Conservation (phyloP, 2,797 vertebrate species). For the Erpetoichthys calabaricus region DNA sequence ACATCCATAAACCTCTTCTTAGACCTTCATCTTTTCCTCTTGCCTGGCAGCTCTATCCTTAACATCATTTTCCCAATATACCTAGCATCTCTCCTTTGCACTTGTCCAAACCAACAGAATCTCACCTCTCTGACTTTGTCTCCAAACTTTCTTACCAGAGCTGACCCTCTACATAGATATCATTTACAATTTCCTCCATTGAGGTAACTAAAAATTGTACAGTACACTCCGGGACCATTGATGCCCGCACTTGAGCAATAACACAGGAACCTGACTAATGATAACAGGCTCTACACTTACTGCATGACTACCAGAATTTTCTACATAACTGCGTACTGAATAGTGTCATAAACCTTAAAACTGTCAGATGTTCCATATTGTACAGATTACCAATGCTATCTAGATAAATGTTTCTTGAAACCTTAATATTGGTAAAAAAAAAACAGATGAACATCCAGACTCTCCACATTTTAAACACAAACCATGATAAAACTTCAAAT, state of each 20-base stretch:
- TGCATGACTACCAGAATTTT: slow-evolving; percentile 2
- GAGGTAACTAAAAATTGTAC: slow-evolving; percentile 23
- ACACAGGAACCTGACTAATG: slow-evolving; percentile 5
- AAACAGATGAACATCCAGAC: slow-evolving; percentile 15
- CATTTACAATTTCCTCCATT: slow-evolving; percentile 21
- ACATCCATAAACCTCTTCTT: no score
- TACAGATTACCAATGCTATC: slow-evolving; percentile 10
- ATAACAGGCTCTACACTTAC: slow-evolving; percentile 5
- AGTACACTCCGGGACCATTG: slow-evolving; percentile 19
- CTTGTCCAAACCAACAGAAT: no score
- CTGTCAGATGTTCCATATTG: slow-evolving; percentile 4
- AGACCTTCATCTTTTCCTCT: no score
- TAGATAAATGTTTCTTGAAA: slow-evolving; percentile 14
- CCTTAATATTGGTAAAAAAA: slow-evolving; percentile 12
- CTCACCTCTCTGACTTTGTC: no score
- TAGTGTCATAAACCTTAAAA: slow-evolving; percentile 5
- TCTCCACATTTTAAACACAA: slow-evolving; percentile 19
- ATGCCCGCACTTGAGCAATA: slow-evolving; percentile 14
- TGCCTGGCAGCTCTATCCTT: no score
- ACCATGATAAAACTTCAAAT: slow-evolving; percentile 17
- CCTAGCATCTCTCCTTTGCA: no score
- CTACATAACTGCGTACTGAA: slow-evolving; percentile 6
- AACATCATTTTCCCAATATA: no score
- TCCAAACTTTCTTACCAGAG: no score
- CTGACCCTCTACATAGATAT: slow-evolving; percentile 17